Percentiles rank a stretch among this genome's conserved stretches.
Conservation (phyloP, 1,140 invertebrate genomes). For the Aphaenogaster floridana region DNA sequence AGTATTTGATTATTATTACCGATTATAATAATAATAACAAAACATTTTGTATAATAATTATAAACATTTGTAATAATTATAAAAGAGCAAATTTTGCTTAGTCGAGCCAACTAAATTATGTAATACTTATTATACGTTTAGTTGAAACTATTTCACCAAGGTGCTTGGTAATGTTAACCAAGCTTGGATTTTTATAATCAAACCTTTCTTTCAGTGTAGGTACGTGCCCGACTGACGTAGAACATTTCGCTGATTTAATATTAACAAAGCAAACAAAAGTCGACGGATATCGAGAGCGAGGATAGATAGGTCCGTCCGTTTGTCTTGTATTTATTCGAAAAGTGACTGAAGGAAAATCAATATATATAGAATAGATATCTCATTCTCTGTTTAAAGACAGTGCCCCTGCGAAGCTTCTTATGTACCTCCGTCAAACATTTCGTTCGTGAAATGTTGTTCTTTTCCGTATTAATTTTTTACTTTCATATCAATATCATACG, state of each 20-base stretch:
- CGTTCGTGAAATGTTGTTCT: constrained; percentile 8
- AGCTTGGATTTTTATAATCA: too few species aligned
- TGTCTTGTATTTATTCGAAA: constrained; percentile 37
- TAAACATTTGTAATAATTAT: too few species aligned
- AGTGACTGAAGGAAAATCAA: constrained; percentile 53
- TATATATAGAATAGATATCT: constrained; percentile 5
- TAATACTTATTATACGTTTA: too few species aligned
- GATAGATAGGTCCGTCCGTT: constrained; percentile 10
- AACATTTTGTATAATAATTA: too few species aligned
- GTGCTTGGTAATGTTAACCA: too few species aligned
- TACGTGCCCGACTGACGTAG: not conserved
- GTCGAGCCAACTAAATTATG: too few species aligned
- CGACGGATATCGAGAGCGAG: constrained; percentile 33
- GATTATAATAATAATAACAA: too few species aligned
- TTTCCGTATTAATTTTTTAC: constrained; percentile 3
- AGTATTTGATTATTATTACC: too few species aligned
- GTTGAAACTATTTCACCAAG: too few species aligned
- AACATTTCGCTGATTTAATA: constrained; percentile 51
- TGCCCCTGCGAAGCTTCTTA: constrained; percentile 20
- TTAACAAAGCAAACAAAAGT: constrained; percentile 55
- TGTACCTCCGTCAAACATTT: constrained; percentile 38
- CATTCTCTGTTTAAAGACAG: not conserved
- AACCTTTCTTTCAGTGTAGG: too few species aligned
- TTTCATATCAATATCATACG: not conserved
- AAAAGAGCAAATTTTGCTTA: too few species aligned